phyloP scores from a whole-genome alignment of 1,140 invertebrate species.

The Vanessa tameamea region DNA sequence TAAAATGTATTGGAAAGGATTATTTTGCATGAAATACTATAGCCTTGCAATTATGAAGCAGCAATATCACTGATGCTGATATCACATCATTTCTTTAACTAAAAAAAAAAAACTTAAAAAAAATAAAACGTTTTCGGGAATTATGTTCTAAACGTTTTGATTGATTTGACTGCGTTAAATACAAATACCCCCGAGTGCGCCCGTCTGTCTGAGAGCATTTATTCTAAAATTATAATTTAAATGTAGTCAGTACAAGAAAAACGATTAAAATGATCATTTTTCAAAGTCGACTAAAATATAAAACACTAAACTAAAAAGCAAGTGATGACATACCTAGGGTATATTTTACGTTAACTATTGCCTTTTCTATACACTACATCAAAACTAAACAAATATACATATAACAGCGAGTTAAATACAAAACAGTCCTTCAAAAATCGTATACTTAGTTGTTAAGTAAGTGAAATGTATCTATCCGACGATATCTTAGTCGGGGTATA shows the following conservation, averaged over 20 bases:
- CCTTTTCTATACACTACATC: neutral
- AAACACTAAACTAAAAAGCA: constrained; percentile 23
- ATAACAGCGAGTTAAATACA: constrained; percentile 7
- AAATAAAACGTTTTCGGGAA: too few species aligned
- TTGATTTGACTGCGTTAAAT: too few species aligned
- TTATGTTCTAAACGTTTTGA: too few species aligned
- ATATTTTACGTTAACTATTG: constrained; percentile 3
- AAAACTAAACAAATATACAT: constrained; percentile 8
- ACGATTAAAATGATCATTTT: neutral
- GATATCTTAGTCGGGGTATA: constrained; percentile 8
- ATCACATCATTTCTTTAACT: neutral
- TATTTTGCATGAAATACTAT: neutral
- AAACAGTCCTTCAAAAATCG: constrained; percentile 22
- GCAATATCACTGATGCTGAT: constrained; percentile 1
- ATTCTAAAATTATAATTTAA: neutral
- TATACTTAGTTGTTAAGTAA: neutral
- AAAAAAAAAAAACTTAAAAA: neutral
- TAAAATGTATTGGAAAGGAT: constrained; percentile 6
- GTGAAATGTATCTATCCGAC: neutral
- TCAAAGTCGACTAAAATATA: neutral
- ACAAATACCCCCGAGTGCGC: too few species aligned
- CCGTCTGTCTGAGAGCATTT: too few species aligned
- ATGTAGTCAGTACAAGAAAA: neutral
- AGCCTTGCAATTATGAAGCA: constrained; percentile 4
- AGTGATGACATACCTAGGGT: constrained; percentile 10